Evolutionary conservation across 2,797 vertebrate species (phyloP).

Genomic region (Otolemur crassicaudatus): DNA sequence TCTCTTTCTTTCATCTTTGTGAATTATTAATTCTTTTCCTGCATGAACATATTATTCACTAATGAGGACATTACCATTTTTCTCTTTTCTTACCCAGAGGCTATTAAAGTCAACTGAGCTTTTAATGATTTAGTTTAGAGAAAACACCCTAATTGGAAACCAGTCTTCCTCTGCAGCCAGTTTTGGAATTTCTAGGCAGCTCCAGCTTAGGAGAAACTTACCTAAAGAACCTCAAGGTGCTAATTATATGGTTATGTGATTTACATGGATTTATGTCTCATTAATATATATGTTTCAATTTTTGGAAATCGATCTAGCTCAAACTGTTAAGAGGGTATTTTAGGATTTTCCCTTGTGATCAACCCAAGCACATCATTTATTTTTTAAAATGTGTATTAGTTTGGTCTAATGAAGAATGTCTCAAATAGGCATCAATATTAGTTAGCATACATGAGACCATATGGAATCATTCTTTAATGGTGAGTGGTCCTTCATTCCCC

Average conservation of each 20-base stretch:
- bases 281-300: constrained; percentile 52
- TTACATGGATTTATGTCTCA: constrained; percentile 69
- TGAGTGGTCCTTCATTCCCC: background rate
- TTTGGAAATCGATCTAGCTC: constrained; percentile 36
- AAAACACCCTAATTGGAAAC: constrained; percentile 72
- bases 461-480: background rate
- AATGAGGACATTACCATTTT: constrained; percentile 74
- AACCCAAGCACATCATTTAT: constrained; percentile 37
- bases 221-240: constrained; percentile 53
- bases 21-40: constrained; percentile 38
- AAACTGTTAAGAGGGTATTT: constrained; percentile 35
- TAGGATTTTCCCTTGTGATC: constrained; percentile 37
- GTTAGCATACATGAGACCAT: background rate
- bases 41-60: constrained; percentile 30
- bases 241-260: constrained; percentile 71
- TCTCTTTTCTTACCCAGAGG: constrained; percentile 60
- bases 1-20: constrained; percentile 27
- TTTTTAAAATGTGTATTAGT: constrained; percentile 15
- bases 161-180: constrained; percentile 4
- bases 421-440: constrained; percentile 42
- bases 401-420: constrained; percentile 29
- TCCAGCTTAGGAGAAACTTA: constrained; percentile 65
- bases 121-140: constrained; percentile 73
- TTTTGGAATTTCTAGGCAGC: constrained; percentile 61
- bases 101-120: constrained; percentile 69